Conservation (phyloP, 2,113 vertebrate species). For the Chloebia gouldiae region DNA sequence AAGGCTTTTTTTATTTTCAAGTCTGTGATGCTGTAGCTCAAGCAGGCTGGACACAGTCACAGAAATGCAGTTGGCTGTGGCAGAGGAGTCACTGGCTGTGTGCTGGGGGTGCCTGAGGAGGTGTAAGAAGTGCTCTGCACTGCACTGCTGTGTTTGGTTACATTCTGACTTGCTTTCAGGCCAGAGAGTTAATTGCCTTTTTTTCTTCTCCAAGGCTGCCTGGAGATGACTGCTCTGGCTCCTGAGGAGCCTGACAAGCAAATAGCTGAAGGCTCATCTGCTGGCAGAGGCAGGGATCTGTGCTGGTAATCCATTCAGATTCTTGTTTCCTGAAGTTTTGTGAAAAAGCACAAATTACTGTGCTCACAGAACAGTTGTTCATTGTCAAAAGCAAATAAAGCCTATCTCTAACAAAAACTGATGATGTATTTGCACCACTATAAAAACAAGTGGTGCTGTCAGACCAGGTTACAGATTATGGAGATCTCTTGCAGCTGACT, state of each 20-base stretch:
- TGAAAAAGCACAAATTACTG: neutral
- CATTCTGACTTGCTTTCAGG: neutral
- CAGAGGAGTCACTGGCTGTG: neutral
- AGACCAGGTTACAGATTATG: neutral
- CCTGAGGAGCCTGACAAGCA: neutral
- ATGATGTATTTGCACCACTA: accelerated
- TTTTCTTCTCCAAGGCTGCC: too few relatives aligned
- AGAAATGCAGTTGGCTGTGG: neutral
- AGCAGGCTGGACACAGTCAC: neutral
- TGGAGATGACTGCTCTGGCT: neutral
- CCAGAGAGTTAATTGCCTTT: neutral
- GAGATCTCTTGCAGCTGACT: neutral
- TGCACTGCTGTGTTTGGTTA: neutral
- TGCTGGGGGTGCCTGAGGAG: neutral
- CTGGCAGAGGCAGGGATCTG: neutral
- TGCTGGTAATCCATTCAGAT: neutral
- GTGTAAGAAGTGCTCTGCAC: neutral
- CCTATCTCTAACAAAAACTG: neutral
- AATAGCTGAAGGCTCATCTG: neutral
- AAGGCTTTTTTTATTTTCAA: neutral
- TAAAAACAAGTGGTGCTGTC: neutral
- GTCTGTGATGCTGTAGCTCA: neutral
- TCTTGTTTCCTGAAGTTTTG: neutral
- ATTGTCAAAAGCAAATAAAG: neutral
- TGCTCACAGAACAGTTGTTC: neutral